Conservation (phyloP, 2,113 vertebrate genomes). For the Pseudorectes ferrugineus region DNA sequence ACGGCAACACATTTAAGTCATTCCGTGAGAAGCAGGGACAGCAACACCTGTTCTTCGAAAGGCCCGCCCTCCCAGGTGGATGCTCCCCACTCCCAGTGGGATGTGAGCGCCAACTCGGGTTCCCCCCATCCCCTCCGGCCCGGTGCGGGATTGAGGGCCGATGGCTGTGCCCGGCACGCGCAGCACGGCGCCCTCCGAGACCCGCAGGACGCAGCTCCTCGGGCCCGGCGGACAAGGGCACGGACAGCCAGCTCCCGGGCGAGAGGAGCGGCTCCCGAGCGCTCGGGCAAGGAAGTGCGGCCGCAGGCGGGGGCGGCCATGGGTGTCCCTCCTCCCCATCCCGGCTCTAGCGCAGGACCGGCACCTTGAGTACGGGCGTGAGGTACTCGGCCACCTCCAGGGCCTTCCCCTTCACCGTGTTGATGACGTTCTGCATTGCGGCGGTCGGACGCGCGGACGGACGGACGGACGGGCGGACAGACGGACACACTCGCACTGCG, state of each 20-base stretch:
- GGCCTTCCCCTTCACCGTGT: slow-evolving; percentile 94
- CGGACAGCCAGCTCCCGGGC: not conserved
- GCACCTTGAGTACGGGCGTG: slow-evolving; percentile 96
- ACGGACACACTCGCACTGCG: no score
- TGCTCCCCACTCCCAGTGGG: fast-evolving
- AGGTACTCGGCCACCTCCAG: slow-evolving; percentile 95
- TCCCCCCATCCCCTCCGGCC: not conserved
- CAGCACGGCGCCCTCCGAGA: not conserved
- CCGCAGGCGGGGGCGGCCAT: not conserved
- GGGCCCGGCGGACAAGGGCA: not conserved
- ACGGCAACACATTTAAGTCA: not conserved
- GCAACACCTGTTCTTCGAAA: fast-evolving
- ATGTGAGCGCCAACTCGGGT: fast-evolving
- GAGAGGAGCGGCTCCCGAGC: not conserved
- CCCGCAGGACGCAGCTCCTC: not conserved
- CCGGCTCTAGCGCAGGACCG: not conserved
- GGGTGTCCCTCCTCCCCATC: not conserved
- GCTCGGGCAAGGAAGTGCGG: not conserved
- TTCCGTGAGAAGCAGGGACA: fast-evolving
- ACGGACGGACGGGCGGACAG: not conserved
- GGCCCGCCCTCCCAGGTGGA: not conserved
- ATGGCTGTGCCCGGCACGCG: fast-evolving
- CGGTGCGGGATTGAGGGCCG: fast-evolving
- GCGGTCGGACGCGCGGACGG: not conserved
- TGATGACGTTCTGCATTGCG: slow-evolving; percentile 94